phyloP scores from a whole-genome alignment of 2,888 invertebrate genomes.

The Galeopsomyia nigrocyanea region DNA sequence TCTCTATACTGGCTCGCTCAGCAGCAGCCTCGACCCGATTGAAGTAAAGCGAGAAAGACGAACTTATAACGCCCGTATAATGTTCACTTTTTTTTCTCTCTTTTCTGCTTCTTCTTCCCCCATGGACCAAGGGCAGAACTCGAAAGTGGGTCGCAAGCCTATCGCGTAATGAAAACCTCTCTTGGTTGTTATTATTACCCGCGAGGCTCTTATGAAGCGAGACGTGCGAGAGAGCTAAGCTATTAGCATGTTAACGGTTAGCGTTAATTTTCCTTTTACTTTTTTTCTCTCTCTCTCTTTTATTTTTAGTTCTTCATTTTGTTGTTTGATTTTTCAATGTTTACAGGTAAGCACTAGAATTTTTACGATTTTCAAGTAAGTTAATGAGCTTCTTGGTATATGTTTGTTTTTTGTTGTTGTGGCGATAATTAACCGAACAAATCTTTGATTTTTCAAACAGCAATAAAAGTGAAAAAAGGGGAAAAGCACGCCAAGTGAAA shows the following conservation, averaged over 20 bases:
- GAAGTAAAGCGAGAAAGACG: background rate
- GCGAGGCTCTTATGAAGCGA: constrained; percentile 1
- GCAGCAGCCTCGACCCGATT: constrained; percentile 35
- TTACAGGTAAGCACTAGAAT: too few relatives aligned
- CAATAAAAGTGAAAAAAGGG: too few relatives aligned
- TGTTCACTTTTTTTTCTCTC: background rate
- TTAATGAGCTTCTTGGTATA: too few relatives aligned
- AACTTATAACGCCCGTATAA: background rate
- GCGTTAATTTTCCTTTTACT: background rate
- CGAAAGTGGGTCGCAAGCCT: constrained; percentile 18
- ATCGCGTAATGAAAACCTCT: background rate
- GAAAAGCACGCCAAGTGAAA: too few relatives aligned
- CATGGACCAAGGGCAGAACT: constrained; percentile 16
- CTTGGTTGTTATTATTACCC: constrained; percentile 10
- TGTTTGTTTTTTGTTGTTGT: too few relatives aligned
- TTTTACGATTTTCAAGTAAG: too few relatives aligned
- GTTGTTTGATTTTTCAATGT: too few relatives aligned
- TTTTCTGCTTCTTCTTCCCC: background rate
- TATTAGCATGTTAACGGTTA: too few relatives aligned
- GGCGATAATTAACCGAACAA: too few relatives aligned
- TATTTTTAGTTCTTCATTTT: constrained; percentile 3
- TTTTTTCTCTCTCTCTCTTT: too few relatives aligned
- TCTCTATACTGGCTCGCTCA: background rate
- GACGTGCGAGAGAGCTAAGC: background rate
- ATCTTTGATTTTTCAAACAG: too few relatives aligned